These are phyloP conservation scores for Pseudococcus longispinus DNA, from an alignment of 2,888 invertebrate genomes.

Conservation along the genomic window DNA sequence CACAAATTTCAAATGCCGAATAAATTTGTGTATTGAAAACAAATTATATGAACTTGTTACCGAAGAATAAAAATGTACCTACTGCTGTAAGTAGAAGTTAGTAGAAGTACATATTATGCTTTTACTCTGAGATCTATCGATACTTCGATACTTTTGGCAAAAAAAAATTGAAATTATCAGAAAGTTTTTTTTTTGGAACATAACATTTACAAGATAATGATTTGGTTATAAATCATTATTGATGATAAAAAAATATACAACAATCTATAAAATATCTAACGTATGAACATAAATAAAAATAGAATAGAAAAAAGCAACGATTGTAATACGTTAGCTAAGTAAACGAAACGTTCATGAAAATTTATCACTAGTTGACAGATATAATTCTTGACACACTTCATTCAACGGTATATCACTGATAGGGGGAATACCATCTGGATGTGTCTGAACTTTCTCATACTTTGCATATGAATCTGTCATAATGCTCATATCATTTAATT, in stretches of 20 bases:
- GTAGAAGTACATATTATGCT: too few species aligned
- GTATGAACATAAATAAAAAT: not conserved
- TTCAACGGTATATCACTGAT: slow-evolving; percentile 74
- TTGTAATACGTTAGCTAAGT: not conserved
- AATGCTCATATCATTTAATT: slow-evolving; percentile 71
- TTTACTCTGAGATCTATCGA: not conserved
- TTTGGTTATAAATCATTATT: not conserved
- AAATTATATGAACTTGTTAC: not conserved
- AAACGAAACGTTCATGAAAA: not conserved
- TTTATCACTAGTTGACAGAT: slow-evolving; percentile 62
- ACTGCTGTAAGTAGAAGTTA: too few species aligned
- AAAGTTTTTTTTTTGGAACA: not conserved
- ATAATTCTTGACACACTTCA: slow-evolving; percentile 71
- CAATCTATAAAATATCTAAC: not conserved
- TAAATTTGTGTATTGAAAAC: not conserved
- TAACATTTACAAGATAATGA: not conserved
- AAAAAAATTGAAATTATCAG: not conserved
- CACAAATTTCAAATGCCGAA: not conserved
- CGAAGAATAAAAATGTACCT: not conserved
- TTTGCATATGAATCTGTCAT: slow-evolving; percentile 69
- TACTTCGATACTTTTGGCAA: not conserved
- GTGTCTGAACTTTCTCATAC: slow-evolving; percentile 61
- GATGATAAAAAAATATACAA: not conserved
- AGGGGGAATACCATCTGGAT: slow-evolving; percentile 66
- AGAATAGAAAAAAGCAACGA: slow-evolving; percentile 58